A percentile compares a stretch with the other conserved stretches of the same genome.
Evolutionary conservation across 2,113 vertebrate species (phyloP).

Genomic region (Gopherus flavomarginatus): DNA sequence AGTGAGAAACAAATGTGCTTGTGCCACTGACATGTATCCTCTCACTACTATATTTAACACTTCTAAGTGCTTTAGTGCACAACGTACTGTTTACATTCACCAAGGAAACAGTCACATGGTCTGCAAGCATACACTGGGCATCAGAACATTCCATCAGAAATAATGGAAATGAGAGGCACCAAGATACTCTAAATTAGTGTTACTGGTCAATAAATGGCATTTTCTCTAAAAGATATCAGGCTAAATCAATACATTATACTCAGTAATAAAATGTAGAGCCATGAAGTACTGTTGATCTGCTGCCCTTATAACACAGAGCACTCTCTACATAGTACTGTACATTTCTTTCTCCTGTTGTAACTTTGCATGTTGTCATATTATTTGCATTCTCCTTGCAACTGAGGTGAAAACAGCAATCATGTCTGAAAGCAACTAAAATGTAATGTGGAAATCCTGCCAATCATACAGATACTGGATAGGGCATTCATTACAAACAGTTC

Average conservation of each 20-base stretch:
- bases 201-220: background rate
- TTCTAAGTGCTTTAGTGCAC: background rate
- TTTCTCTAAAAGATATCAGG: background rate
- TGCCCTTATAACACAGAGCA: background rate
- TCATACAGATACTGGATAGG: constrained; percentile 4
- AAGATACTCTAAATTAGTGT: background rate
- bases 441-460: constrained; percentile 21
- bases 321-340: background rate
- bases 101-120: background rate
- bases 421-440: background rate
- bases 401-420: background rate
- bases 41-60: background rate
- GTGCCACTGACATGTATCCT: background rate
- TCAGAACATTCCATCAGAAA: rapidly evolving
- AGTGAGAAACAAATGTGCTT: background rate
- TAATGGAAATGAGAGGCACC: background rate
- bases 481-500: constrained; percentile 24
- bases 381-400: background rate
- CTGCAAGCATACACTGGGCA: background rate
- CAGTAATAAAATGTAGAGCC: background rate
- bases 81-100: background rate
- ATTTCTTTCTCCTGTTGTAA: background rate
- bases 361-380: background rate
- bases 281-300: background rate
- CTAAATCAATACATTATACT: background rate